Evolutionary conservation across 2,888 invertebrate species (phyloP).

Genomic region (Nephrotoma appendiculata): DNA sequence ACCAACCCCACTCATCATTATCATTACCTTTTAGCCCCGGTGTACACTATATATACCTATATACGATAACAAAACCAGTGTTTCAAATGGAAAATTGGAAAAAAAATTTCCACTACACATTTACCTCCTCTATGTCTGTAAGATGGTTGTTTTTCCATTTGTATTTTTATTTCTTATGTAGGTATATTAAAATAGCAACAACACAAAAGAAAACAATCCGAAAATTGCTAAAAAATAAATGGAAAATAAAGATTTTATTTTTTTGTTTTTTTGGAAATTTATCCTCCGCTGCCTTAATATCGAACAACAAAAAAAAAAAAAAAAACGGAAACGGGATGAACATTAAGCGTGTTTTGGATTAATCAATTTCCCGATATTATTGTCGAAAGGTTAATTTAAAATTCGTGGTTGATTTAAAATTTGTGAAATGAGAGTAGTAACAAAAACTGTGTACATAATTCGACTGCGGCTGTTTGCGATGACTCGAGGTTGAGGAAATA

Average conservation of each 20-base stretch:
- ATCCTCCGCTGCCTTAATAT: neutral
- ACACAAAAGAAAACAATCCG: neutral
- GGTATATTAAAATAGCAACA: neutral
- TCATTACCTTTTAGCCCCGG: neutral
- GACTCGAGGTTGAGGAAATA: neutral
- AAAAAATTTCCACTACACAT: neutral
- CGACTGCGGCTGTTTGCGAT: neutral
- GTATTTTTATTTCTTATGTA: neutral
- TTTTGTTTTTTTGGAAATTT: neutral
- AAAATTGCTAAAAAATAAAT: neutral
- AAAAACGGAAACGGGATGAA: neutral
- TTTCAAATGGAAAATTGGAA: neutral
- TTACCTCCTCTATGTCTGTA: neutral
- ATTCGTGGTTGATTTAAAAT: neutral
- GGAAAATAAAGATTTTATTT: neutral
- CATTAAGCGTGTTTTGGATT: neutral
- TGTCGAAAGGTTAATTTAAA: neutral
- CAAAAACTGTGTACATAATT: neutral
- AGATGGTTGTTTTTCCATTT: neutral
- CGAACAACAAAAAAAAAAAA: neutral
- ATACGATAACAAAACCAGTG: neutral
- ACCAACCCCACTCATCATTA: neutral
- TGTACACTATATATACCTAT: neutral
- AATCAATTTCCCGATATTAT: conserved; percentile 3
- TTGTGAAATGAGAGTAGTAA: neutral